These are phyloP conservation scores for Ypsolopha sequella DNA, from an alignment of 2,888 invertebrate species.

Conservation along the genomic window DNA sequence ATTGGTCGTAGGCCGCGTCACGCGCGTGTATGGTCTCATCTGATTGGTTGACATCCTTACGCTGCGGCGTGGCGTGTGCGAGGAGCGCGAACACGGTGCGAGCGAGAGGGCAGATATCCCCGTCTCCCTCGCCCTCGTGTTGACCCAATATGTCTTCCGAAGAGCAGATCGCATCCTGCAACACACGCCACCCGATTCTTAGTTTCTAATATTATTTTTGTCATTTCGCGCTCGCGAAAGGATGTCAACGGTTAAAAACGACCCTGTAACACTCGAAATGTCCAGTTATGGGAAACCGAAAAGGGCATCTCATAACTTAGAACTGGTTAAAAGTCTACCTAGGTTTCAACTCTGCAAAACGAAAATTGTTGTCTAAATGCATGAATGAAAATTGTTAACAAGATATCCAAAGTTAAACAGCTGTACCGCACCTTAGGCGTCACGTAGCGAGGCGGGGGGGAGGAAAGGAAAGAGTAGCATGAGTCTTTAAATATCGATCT, in stretches of 20 bases:
- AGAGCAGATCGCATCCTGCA: slow-evolving; percentile 77
- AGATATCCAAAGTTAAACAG: too few species aligned
- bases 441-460: too few species aligned
- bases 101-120: slow-evolving; percentile 35
- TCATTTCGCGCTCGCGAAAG: slow-evolving; percentile 27
- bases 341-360: too few species aligned
- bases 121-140: slow-evolving; percentile 26
- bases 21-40: slow-evolving; percentile 17
- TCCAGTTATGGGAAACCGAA: slow-evolving; percentile 2
- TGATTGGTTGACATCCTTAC: slow-evolving; percentile 55
- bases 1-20: slow-evolving; percentile 16
- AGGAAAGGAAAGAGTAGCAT: too few species aligned
- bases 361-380: too few species aligned
- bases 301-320: slow-evolving; percentile 7
- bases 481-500: too few species aligned
- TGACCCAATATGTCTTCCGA: slow-evolving; percentile 70
- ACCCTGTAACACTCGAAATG: slow-evolving; percentile 46
- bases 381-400: too few species aligned
- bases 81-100: slow-evolving; percentile 42
- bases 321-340: too few species aligned
- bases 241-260: slow-evolving; percentile 32
- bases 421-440: too few species aligned
- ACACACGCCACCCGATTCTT: slow-evolving; percentile 71
- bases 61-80: slow-evolving; percentile 50
- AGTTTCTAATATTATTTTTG: slow-evolving; percentile 26